Conservation (phyloP, 30 jellyfish, hydroid and myxozoan species). For the Hydractinia symbiolongicarpus region DNA sequence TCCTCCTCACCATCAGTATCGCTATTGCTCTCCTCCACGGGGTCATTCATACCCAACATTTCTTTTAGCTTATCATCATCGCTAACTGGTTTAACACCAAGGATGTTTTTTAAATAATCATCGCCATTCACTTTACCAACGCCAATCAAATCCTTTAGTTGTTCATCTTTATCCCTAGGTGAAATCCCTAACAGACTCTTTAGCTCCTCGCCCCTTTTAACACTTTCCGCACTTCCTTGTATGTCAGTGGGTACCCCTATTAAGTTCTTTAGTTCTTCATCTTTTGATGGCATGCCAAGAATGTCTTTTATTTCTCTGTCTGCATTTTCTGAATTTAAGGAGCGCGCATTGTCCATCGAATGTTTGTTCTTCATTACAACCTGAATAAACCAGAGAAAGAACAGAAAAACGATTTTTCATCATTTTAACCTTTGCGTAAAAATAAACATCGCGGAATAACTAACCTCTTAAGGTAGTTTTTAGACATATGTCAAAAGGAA, state of each 20-base stretch:
- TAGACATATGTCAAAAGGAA: no score
- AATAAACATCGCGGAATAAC: no score
- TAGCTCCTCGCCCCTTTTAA: background rate
- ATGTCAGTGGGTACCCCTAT: background rate
- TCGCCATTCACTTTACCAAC: constrained; percentile 1
- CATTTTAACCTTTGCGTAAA: no score
- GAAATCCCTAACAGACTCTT: background rate
- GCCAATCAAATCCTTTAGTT: background rate
- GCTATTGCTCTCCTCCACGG: no score
- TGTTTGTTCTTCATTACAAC: no score
- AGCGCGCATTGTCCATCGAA: no score
- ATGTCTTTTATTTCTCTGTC: background rate
- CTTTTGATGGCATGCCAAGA: constrained; percentile 2
- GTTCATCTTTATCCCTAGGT: background rate
- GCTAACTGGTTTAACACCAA: background rate
- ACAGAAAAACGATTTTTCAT: no score
- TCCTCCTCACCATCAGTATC: no score
- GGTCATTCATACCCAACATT: no score
- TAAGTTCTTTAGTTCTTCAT: background rate
- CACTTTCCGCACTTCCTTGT: background rate
- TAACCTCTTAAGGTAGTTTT: no score
- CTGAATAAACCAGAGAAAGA: no score
- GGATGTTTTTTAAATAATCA: constrained; percentile 2
- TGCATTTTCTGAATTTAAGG: no score
- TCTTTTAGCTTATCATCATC: background rate